These are phyloP conservation scores for Coccyzus lansbergi DNA, from an alignment of 2,797 vertebrate genomes.

Conservation along the genomic window DNA sequence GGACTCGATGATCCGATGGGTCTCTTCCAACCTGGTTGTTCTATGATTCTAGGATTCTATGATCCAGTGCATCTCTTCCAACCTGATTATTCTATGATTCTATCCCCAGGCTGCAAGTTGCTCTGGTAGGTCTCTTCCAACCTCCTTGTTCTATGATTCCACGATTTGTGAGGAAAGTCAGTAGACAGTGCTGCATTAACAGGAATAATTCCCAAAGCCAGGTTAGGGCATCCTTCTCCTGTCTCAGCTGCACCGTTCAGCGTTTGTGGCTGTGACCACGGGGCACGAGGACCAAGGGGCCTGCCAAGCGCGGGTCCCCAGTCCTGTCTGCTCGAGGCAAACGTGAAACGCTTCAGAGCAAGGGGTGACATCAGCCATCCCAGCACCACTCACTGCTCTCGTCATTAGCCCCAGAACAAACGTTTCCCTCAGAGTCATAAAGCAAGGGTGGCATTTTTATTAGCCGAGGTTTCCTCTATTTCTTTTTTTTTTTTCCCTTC, in stretches of 20 bases:
- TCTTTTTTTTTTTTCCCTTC: fast-evolving
- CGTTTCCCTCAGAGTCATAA: background rate
- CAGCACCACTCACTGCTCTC: background rate
- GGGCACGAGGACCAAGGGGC: too few relatives aligned
- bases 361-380: background rate
- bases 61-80: too few relatives aligned
- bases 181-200: background rate
- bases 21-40: too few relatives aligned
- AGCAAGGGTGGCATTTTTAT: slow-evolving; percentile 59
- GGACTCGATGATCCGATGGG: too few relatives aligned
- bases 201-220: background rate
- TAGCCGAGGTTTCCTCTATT: slow-evolving; percentile 60
- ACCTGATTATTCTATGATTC: too few relatives aligned
- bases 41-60: too few relatives aligned
- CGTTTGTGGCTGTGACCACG: background rate
- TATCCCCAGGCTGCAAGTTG: too few relatives aligned
- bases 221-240: background rate
- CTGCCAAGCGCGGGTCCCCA: background rate
- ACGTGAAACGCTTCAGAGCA: fast-evolving
- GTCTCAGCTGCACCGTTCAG: fast-evolving
- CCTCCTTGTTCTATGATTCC: too few relatives aligned
- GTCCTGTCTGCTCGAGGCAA: fast-evolving
- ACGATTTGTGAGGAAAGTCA: background rate
- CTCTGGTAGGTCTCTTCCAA: too few relatives aligned
- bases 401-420: background rate